Conservation (phyloP, 2,113 vertebrate genomes). For the Engystomops pustulosus region DNA sequence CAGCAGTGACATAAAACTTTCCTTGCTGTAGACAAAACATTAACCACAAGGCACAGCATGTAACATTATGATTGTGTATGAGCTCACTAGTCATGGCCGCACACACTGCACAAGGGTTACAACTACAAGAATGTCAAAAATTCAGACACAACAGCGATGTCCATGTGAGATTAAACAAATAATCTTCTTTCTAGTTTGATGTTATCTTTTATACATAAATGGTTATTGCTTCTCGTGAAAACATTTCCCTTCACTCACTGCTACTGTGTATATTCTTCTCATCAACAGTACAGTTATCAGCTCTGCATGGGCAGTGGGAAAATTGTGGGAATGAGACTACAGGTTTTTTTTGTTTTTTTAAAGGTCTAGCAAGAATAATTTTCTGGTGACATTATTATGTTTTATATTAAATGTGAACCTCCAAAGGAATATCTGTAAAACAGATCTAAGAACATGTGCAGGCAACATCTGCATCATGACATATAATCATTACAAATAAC, state of each 20-base stretch:
- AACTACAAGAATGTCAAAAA: constrained; percentile 66
- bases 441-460: not conserved
- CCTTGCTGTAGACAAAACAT: constrained; percentile 1
- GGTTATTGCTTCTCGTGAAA: constrained; percentile 62
- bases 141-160: constrained; percentile 66
- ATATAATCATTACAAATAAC: not conserved
- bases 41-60: not conserved
- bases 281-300: constrained; percentile 44
- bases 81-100: not conserved
- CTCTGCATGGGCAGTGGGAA: constrained; percentile 47
- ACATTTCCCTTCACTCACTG: constrained; percentile 62
- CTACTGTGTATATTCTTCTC: constrained; percentile 37
- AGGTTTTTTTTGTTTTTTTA: no score
- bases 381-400: not conserved
- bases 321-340: not conserved
- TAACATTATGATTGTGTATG: not conserved
- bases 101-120: constrained; percentile 37
- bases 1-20: not conserved
- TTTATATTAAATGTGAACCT: not conserved
- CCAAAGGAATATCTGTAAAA: not conserved
- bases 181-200: constrained; percentile 61
- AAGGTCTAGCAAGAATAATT: not conserved
- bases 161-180: constrained; percentile 65
- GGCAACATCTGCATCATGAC: not conserved
- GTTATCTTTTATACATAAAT: constrained; percentile 64